Base-by-base conservation (phyloP, 2,888 invertebrate genomes). In the Coecobrya sp. region DNA sequence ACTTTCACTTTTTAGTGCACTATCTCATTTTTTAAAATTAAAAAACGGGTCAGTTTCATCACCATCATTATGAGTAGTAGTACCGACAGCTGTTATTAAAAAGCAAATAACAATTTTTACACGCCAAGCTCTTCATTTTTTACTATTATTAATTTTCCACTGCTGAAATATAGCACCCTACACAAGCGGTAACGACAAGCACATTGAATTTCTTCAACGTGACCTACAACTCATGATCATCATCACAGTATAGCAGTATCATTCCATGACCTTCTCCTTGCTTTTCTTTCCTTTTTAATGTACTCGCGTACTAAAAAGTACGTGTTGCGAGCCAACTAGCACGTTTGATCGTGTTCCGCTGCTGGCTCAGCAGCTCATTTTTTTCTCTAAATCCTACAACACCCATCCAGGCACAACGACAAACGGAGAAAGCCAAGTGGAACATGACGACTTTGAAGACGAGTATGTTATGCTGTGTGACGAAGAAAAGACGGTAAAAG, bases 191-290 rank as follows among this genome's bases (percentile, higher is more conserved):
- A 36, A 25, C 10, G 59, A 59, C 16, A 59, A 65, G 11, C 25
- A 25, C 11, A 65, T 22, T 65, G 62, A 65, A 65, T 70, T 73
- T 45, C 10, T 45, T 42, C n/a, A 22, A 45, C 73, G 45, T 73
- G 73, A 73, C 73, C 73, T 22, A 70, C 68, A 55, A 19, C 55
- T 36, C 68, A 36, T 36, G 4, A 70, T 70, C 68, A 36, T 30
- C 11, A 70, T 16, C 25, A 8, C 36, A 36, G 13, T 11, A 65
- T 25, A 25, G 65, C 7, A 65, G 25, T 27, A 42, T 42, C 42
- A 73, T 76, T 30, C 30, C 81, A 52, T 81, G 81, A 81, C 81
- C 81, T 81, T 81, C 81, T 49, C 42, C 25, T 25, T 49, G 19
- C 49, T 27, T 55, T 70, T 76, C 22, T 10, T 55, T 49, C 45